phyloP scores from a whole-genome alignment of 2,888 invertebrate species.

The Rhimphoctona megacephalus region DNA sequence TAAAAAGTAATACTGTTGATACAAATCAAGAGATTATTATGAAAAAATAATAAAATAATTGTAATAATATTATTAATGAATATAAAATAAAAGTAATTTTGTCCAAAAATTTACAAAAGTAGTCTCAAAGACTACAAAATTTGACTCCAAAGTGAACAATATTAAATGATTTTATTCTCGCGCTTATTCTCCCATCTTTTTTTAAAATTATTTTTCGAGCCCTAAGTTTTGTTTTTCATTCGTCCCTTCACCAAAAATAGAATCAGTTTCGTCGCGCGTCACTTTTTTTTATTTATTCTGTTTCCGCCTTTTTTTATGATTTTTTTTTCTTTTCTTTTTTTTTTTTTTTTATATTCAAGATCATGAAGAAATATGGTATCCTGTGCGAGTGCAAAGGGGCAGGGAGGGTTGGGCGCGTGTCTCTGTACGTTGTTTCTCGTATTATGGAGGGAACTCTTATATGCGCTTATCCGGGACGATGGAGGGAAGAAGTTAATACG shows the following conservation, averaged over 20 bases:
- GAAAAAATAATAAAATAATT: too few species aligned
- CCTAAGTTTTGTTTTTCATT: constrained; percentile 46
- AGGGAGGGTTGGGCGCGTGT: constrained; percentile 30
- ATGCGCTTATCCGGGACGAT: constrained; percentile 46
- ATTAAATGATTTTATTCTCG: not conserved
- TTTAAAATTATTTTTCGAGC: not conserved
- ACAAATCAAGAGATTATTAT: too few species aligned
- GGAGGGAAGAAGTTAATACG: constrained; percentile 70
- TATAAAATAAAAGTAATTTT: too few species aligned
- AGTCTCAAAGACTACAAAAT: not conserved
- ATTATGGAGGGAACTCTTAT: constrained; percentile 49
- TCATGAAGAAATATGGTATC: constrained; percentile 75
- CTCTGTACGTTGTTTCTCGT: constrained; percentile 34
- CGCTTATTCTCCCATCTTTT: not conserved
- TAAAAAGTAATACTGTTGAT: too few species aligned
- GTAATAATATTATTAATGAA: too few species aligned
- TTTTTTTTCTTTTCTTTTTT: constrained; percentile 24
- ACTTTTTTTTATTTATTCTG: constrained; percentile 43
- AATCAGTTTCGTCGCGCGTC: constrained; percentile 31
- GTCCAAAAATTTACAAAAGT: too few species aligned
- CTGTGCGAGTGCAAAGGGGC: constrained; percentile 57
- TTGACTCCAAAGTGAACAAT: not conserved
- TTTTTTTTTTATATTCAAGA: constrained; percentile 69
- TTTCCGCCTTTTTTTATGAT: constrained; percentile 34
- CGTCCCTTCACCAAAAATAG: constrained; percentile 52